Percentiles rank a stretch among this genome's conserved stretches.
Conservation (phyloP, 2,888 invertebrate genomes). For the Drosophila formosana region DNA sequence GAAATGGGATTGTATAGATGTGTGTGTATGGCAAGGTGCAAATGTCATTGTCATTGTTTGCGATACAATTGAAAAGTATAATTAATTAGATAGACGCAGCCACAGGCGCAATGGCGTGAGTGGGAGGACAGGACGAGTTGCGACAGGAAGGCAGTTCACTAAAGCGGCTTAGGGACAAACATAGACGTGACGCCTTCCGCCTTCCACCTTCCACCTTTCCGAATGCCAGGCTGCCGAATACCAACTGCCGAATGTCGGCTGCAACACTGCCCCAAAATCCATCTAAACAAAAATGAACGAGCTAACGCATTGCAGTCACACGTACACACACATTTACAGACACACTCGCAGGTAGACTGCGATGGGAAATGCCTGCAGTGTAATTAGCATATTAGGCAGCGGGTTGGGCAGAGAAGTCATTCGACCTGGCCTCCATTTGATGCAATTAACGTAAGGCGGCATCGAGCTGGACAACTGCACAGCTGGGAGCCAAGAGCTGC, state of each 20-base stretch:
- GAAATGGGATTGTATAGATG: slow-evolving; percentile 44
- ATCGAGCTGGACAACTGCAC: slow-evolving; percentile 40
- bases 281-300: slow-evolving; percentile 58
- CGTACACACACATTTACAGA: slow-evolving; percentile 10
- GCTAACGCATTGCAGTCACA: slow-evolving; percentile 71
- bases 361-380: slow-evolving; percentile 62
- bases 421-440: slow-evolving; percentile 60
- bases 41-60: slow-evolving; percentile 76
- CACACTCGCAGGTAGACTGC: neutral
- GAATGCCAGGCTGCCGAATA: neutral
- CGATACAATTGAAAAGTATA: slow-evolving; percentile 77
- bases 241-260: slow-evolving; percentile 16
- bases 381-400: slow-evolving; percentile 76
- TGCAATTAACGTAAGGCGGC: slow-evolving; percentile 75
- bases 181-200: slow-evolving; percentile 27
- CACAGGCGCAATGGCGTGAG: slow-evolving; percentile 8
- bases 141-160: slow-evolving; percentile 21
- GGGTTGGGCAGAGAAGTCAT: slow-evolving; percentile 26
- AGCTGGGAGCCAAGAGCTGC: slow-evolving; percentile 14
- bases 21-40: slow-evolving; percentile 27
- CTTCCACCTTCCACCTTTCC: too few relatives aligned
- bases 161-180: slow-evolving; percentile 51
- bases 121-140: neutral
- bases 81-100: slow-evolving; percentile 70
- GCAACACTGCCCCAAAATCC: slow-evolving; percentile 54